Evolutionary conservation across 2,888 invertebrate genomes (phyloP).

Genomic region (Sinopyrophorus schimmeli): DNA sequence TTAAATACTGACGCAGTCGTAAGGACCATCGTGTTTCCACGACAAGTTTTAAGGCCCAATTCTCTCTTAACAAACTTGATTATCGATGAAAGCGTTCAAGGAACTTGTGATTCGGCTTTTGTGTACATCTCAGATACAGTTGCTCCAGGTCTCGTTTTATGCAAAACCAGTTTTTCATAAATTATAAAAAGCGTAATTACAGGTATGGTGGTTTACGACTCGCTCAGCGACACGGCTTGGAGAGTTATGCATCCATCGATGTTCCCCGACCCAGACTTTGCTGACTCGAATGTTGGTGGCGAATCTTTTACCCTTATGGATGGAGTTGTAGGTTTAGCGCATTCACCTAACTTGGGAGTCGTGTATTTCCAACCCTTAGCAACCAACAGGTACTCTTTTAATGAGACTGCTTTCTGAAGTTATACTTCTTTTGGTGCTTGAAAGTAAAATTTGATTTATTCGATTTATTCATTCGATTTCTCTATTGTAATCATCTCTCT

Average conservation of each 20-base stretch:
- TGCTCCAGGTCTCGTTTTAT: constrained; percentile 65
- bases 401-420: no score
- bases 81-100: constrained; percentile 71
- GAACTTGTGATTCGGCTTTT: constrained; percentile 75
- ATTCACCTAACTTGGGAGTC: constrained; percentile 65
- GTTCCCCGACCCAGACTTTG: constrained; percentile 83
- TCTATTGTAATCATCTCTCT: no score
- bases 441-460: no score
- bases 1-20: constrained; percentile 71
- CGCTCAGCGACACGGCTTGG: constrained; percentile 76
- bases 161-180: not conserved
- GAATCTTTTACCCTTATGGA: constrained; percentile 73
- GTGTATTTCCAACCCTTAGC: constrained; percentile 76
- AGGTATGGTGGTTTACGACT: constrained; percentile 68
- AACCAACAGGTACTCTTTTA: constrained; percentile 70
- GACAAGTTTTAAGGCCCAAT: constrained; percentile 72
- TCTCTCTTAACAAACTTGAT: constrained; percentile 78
- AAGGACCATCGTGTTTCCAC: constrained; percentile 73
- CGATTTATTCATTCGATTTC: no score
- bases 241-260: constrained; percentile 78
- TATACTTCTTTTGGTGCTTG: no score
- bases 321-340: constrained; percentile 71
- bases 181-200: constrained; percentile 11
- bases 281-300: constrained; percentile 72
- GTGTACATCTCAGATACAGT: constrained; percentile 82